Conservation (phyloP, 2,113 vertebrate species). For the Tamias sibiricus region DNA sequence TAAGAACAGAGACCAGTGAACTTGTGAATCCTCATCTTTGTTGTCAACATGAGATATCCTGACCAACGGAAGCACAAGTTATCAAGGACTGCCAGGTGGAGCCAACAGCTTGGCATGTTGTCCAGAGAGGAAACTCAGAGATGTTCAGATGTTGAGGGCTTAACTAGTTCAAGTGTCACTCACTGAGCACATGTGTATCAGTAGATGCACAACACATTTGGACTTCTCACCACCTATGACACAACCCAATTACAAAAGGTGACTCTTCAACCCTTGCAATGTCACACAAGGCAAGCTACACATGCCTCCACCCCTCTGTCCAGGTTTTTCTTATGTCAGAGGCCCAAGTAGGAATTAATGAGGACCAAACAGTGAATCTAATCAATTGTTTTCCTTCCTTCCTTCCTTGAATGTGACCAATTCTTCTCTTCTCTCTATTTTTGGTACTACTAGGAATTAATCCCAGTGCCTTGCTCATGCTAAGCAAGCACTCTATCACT, state of each 20-base stretch:
- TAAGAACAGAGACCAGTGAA: background rate
- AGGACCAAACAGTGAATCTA: background rate
- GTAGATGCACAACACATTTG: fast-evolving
- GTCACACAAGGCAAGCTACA: background rate
- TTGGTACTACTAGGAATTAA: background rate
- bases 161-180: too few species aligned
- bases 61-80: background rate
- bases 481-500: background rate
- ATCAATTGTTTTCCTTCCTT: background rate
- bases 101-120: background rate
- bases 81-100: background rate
- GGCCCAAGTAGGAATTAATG: background rate
- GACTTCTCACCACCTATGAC: too few species aligned
- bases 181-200: background rate
- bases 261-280: background rate
- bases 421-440: background rate
- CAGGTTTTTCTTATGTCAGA: background rate
- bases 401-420: background rate
- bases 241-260: background rate
- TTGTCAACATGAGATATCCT: background rate
- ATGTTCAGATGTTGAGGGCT: background rate
- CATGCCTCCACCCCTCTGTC: too few species aligned
- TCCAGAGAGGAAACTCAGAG: background rate
- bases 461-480: background rate
- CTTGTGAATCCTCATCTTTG: background rate